Evolutionary conservation across 2,888 invertebrate species (phyloP), one percentile per base, ranked within the genome.

Genomic region (Pelosia muscerda): DNA sequence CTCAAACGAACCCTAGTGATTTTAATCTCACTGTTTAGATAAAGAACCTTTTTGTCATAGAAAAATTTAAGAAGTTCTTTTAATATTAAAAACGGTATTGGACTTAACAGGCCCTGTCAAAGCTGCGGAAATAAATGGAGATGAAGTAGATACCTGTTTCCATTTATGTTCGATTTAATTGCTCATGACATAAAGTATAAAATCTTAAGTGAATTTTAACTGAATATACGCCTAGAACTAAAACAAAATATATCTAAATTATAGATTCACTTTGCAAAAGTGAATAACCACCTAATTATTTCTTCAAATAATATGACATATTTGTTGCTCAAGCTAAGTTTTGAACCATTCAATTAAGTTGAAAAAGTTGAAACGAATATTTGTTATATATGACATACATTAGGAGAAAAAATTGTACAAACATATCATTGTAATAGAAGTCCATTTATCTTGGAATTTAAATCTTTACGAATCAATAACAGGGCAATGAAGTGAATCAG

Each of bases 21-120:
- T 91, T 90, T 90, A 92, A 92, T 92, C 90, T 90, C 82, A 84
- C 85, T 90, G 89, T 90, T 91, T 88, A 88, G 86, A 88, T 87
- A 88, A 84, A 85, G 80, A 81, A 81, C 77, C 78, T 83, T 85
- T 86, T 84, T 73, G 75, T 74, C 69, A 72, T 76, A 78, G 82
- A 83, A 83, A 85, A 85, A 79, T 75, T 82, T 77, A 78, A 82
- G 81, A 81, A 86, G 77, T 87, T 80, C 81, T 81, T 72, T 74
- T 82, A 84, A 87, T 88, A 82, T 86, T 85, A 84, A 87, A 84
- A 74, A 76, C 66, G 66, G 74, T 72, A 75, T 77, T 77, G 78
- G 77, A 81, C 80, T 82, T 80, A 78, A 81, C 68, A 79, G 73
- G 71, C 76, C 71, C 54, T 76, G 75, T 81, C 71, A 75, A 79